Base-by-base conservation (phyloP, 1,140 invertebrate genomes). In the Nasonia longicornis region DNA sequence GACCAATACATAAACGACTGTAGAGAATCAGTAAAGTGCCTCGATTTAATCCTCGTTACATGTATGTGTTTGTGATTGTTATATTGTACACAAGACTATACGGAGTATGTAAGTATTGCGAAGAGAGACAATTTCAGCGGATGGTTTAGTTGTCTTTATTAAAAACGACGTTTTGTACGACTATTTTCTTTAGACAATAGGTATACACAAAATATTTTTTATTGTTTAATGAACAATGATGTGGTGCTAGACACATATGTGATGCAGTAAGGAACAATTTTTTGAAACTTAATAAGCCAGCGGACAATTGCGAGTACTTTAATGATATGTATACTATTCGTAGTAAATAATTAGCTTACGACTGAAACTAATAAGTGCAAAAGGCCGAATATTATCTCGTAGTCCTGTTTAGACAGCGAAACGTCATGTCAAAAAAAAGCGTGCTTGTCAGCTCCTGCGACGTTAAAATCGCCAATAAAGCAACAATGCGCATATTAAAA, bases 381-480 rank as follows among this genome's bases (percentile, higher is more conserved):
- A 7, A 26, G 11, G 64, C 64, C 26, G 22, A 3, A 67, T 29
- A 38, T 20, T 70, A 70, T 38, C 16, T 31, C 31, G 7, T 63
- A 74, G 72, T 63, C 14, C 45, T 74, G 72, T 74, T 63, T 31
- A 74, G 29, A 26, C 38, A 38, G 48, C 38, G 38, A 26, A 72
- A 72, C 2, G 16, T 31, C 29, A 31, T 72, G 42, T 72, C n/a
- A 48, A 22, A 67, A 67, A 63, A 63, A 16, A 67, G 31, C 26
- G 66, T 67, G 38, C 38, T 42, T 42, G 38, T 42, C 38, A 42
- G 38, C 0, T 67, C 66, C 66, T 10, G 31, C 26, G n/a, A 11
- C 2, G 29, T 79, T 69, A 31, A 80, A 31, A 26, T 67, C 80
- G 83, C 86, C 82, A 87, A 87, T 87, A 87, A 87, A 87, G 82